Conservation (phyloP, 2,797 vertebrate genomes). For the Danio albolineatus region DNA sequence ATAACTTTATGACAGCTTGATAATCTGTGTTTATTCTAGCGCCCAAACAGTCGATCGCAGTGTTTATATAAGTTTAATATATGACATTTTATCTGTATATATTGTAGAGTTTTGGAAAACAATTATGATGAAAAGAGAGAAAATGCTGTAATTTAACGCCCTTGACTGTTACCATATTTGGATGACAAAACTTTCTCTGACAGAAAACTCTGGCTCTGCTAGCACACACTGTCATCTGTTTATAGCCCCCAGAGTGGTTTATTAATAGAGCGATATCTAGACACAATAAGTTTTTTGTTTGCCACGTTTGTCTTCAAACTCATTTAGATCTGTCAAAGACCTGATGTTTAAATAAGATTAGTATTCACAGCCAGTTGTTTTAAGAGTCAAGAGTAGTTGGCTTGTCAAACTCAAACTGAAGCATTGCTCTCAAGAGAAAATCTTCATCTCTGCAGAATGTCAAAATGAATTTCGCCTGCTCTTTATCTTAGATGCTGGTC, state of each 20-base stretch:
- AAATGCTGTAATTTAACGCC: slow-evolving; percentile 18
- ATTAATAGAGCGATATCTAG: neutral
- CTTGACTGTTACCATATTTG: slow-evolving; percentile 31
- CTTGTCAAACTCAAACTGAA: slow-evolving; percentile 1
- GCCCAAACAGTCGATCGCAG: slow-evolving; percentile 1
- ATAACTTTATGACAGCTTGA: slow-evolving; percentile 40
- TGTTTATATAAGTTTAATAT: slow-evolving; percentile 14
- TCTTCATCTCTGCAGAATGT: slow-evolving; percentile 12
- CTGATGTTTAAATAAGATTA: slow-evolving; percentile 8
- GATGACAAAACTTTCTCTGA: neutral
- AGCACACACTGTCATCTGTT: neutral
- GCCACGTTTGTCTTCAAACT: neutral
- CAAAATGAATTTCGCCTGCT: neutral
- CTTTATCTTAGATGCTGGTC: neutral
- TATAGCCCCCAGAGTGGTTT: neutral
- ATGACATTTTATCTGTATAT: slow-evolving; percentile 30
- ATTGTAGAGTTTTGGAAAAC: slow-evolving; percentile 1
- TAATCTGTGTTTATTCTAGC: slow-evolving; percentile 39
- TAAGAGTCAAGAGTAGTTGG: neutral
- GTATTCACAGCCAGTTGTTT: neutral
- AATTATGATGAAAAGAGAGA: neutral
- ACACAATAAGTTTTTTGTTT: slow-evolving; percentile 9
- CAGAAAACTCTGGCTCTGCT: slow-evolving; percentile 3
- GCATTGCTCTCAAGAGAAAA: neutral
- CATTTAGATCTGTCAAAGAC: slow-evolving; percentile 24